phyloP scores from a whole-genome alignment of 2,888 invertebrate species.

The Lepidonotus clava region DNA sequence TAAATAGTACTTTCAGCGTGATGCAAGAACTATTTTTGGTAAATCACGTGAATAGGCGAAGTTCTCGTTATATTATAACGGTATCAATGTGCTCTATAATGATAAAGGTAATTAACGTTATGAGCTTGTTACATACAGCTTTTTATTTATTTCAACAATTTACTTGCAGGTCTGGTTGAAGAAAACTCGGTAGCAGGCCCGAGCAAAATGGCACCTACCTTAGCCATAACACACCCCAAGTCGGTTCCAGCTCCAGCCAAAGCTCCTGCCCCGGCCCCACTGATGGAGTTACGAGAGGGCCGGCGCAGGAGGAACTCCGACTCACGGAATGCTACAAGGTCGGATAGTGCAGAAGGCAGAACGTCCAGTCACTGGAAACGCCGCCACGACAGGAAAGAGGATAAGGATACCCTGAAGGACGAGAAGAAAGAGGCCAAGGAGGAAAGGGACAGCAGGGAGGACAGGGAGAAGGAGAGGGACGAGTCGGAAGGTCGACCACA shows the following conservation, averaged over 20 bases:
- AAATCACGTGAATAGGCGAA: too few species aligned
- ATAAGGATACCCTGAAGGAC: neutral
- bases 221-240: too few species aligned
- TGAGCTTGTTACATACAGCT: too few species aligned
- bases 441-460: neutral
- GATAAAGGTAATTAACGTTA: too few species aligned
- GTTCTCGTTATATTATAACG: too few species aligned
- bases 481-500: neutral
- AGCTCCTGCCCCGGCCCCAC: neutral
- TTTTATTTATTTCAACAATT: too few species aligned
- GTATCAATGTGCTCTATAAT: too few species aligned
- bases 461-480: neutral
- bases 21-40: too few species aligned
- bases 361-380: neutral
- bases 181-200: neutral
- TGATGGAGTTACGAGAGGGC: neutral
- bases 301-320: constrained; percentile 31
- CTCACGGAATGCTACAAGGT: neutral
- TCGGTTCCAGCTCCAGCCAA: neutral
- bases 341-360: neutral
- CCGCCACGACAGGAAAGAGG: neutral
- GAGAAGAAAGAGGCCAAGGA: neutral
- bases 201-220: constrained; percentile 66
- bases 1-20: too few species aligned
- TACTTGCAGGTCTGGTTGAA: neutral